A percentile compares a stretch with the other conserved stretches of the same genome.
Evolutionary conservation across 2,113 vertebrate genomes (phyloP).

Genomic region (Genyomyrus donnyi): DNA sequence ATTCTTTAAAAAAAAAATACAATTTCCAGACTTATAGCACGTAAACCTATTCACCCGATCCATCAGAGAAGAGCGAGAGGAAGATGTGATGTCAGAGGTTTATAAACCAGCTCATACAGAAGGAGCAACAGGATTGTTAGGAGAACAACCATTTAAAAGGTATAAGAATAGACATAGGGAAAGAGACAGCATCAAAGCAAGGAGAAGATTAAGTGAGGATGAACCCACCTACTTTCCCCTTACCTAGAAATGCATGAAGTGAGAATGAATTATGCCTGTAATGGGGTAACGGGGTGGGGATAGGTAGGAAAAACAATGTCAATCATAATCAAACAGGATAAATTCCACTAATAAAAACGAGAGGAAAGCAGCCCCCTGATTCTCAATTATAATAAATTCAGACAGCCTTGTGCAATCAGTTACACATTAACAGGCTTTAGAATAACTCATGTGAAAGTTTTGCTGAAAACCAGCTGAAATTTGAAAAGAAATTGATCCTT

Average conservation of each 20-base stretch:
- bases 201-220: constrained; percentile 19
- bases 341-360: constrained; percentile 33
- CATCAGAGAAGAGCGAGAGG: not conserved
- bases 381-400: too few relatives aligned
- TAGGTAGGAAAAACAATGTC: constrained; percentile 65
- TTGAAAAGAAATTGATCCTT: not conserved
- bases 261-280: constrained; percentile 97
- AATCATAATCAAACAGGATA: constrained; percentile 62
- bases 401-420: not conserved
- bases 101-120: not conserved
- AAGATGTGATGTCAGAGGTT: not conserved
- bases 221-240: constrained; percentile 66
- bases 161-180: not conserved
- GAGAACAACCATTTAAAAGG: not conserved
- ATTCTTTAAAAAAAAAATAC: not conserved
- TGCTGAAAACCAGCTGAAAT: not conserved
- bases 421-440: not conserved
- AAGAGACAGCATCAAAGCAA: not conserved
- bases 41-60: not conserved
- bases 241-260: constrained; percentile 95
- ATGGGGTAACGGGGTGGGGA: constrained; percentile 55
- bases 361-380: not conserved
- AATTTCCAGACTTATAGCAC: not conserved
- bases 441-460: not conserved
- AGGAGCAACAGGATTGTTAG: not conserved